Percentiles rank a stretch among this genome's conserved stretches.
These are phyloP conservation scores for Pseudomyrmex cubaensis DNA, from an alignment of 1,140 invertebrate species.

Conservation along the genomic window DNA sequence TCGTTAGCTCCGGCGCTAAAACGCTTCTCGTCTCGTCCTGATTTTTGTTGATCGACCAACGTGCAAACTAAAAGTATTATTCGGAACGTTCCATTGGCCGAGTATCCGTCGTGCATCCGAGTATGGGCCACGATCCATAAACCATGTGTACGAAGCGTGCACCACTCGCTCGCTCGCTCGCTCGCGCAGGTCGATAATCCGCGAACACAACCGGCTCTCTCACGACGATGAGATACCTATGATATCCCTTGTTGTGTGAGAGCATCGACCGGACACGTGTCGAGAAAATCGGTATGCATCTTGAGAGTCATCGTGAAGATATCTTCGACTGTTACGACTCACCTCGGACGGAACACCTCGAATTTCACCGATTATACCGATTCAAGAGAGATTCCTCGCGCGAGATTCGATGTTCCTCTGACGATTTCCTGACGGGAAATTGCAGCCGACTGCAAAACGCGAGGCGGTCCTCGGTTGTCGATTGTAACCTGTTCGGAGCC, in stretches of 20 bases:
- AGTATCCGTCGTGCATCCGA: conserved; percentile 78
- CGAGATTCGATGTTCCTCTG: conserved; percentile 24
- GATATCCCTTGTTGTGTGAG: not conserved
- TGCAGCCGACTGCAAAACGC: conserved; percentile 13
- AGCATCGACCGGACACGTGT: conserved; percentile 1
- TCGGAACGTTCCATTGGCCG: conserved; percentile 84
- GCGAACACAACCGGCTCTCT: conserved; percentile 51
- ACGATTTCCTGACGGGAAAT: conserved; percentile 24
- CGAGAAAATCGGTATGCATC: conserved; percentile 20
- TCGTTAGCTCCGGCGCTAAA: not conserved
- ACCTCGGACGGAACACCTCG: conserved; percentile 2
- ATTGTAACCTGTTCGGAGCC: conserved; percentile 61
- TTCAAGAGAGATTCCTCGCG: not conserved
- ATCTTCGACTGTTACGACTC: conserved; percentile 1
- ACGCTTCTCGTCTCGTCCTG: conserved; percentile 46
- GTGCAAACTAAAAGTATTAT: conserved; percentile 82
- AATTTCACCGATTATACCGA: conserved; percentile 53
- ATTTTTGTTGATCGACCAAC: conserved; percentile 69
- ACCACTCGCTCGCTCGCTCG: conserved; percentile 46
- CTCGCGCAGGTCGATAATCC: conserved; percentile 70
- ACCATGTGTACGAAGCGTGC: conserved; percentile 76
- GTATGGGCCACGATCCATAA: conserved; percentile 80
- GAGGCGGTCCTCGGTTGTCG: conserved; percentile 27
- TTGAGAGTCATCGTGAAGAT: conserved; percentile 21
- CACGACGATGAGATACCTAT: conserved; percentile 23